A percentile compares a stretch with the other conserved stretches of the same genome.
phyloP scores from a whole-genome alignment of 2,888 invertebrate species.

The Nesidiocoris tenuis region DNA sequence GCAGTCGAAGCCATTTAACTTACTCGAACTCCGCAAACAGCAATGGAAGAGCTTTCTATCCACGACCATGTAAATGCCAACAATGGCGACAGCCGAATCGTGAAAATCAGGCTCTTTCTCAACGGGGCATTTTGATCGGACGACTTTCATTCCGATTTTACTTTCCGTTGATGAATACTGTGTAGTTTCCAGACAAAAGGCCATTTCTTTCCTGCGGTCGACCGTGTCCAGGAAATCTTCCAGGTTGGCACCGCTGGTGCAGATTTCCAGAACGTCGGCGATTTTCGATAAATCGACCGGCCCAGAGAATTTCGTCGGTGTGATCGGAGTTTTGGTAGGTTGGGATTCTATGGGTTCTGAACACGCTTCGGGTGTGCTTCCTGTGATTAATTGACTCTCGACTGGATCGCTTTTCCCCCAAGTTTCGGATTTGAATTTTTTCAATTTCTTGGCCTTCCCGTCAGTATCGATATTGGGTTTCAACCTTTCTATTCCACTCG shows the following conservation, averaged over 20 bases:
- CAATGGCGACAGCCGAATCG: neutral
- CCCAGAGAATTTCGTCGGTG: neutral
- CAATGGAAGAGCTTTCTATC: constrained; percentile 13
- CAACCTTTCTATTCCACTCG: too few relatives aligned
- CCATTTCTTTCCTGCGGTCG: neutral
- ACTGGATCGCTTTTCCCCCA: constrained; percentile 8
- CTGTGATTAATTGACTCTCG: neutral
- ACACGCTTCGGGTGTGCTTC: neutral
- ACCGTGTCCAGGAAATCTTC: neutral
- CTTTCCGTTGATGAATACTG: neutral
- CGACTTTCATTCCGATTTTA: constrained; percentile 28
- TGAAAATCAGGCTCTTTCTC: constrained; percentile 29
- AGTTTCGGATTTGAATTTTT: constrained; percentile 17
- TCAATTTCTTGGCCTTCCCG: neutral
- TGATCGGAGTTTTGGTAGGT: neutral
- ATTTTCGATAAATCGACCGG: neutral
- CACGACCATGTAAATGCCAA: constrained; percentile 20
- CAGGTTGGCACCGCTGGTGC: neutral
- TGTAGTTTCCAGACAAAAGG: constrained; percentile 13
- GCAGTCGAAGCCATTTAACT: too few relatives aligned
- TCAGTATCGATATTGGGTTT: neutral
- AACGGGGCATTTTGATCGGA: constrained; percentile 11
- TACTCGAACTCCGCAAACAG: constrained; percentile 26
- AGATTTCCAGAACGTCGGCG: neutral
- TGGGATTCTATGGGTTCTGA: constrained; percentile 3